Percentiles rank a stretch among this genome's conserved stretches.
Conservation (phyloP, 2,797 vertebrate genomes). For the Heliangelus exortis region DNA sequence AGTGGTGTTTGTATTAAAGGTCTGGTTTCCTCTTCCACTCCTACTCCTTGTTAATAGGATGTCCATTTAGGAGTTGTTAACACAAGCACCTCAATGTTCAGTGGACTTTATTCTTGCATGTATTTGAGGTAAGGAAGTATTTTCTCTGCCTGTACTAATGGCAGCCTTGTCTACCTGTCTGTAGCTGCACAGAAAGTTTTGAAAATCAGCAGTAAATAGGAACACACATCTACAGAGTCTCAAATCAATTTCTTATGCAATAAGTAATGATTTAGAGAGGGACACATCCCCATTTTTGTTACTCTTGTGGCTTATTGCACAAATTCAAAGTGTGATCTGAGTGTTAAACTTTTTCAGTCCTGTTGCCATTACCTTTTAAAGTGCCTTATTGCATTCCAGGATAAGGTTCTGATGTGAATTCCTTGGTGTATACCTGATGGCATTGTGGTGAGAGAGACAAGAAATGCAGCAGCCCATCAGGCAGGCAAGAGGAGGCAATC, state of each 20-base stretch:
- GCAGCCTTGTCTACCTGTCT: not conserved
- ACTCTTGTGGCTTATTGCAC: not conserved
- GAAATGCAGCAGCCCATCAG: not conserved
- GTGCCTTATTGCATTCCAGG: not conserved
- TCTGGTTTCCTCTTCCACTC: not conserved
- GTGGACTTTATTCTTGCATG: not conserved
- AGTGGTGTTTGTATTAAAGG: not conserved
- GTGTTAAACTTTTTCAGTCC: not conserved
- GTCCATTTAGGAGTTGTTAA: not conserved
- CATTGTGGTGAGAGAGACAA: not conserved
- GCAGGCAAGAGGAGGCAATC: not conserved
- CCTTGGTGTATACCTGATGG: too few relatives aligned
- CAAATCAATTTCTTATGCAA: not conserved
- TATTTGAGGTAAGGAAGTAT: not conserved
- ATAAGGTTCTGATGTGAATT: not conserved
- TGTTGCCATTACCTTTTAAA: not conserved
- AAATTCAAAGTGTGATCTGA: not conserved
- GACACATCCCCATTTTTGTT: not conserved
- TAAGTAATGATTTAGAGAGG: not conserved
- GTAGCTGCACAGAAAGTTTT: not conserved
- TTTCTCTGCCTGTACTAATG: not conserved
- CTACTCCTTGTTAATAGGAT: not conserved
- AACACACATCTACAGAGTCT: rapidly evolving
- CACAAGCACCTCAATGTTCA: not conserved
- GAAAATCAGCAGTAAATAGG: not conserved